Conservation (phyloP, 1,140 invertebrate species). For the Plodia interpunctella region DNA sequence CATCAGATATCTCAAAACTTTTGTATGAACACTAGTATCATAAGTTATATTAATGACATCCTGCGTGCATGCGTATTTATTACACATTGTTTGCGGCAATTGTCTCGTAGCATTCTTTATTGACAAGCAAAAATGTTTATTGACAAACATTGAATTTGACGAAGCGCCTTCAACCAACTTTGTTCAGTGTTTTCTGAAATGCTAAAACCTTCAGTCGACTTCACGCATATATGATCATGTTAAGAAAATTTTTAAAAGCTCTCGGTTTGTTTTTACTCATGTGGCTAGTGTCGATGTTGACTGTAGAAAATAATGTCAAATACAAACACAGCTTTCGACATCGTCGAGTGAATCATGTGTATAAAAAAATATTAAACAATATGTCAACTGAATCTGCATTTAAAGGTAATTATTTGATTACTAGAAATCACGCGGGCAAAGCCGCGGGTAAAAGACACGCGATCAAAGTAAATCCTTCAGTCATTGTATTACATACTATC, state of each 20-base stretch:
- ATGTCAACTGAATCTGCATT: conserved; percentile 4
- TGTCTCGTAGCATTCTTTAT: background rate
- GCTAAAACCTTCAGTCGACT: background rate
- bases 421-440: too few species aligned
- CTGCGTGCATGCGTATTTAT: too few species aligned
- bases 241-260: conserved; percentile 26
- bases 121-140: background rate
- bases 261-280: conserved; percentile 21
- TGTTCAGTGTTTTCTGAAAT: background rate
- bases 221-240: conserved; percentile 16
- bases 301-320: conserved; percentile 27
- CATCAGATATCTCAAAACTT: too few species aligned
- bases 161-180: background rate
- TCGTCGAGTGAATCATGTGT: background rate
- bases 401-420: conserved; percentile 14
- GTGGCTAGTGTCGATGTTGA: conserved; percentile 28
- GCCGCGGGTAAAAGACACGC: background rate
- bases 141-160: background rate
- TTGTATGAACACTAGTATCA: too few species aligned
- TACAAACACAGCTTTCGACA: background rate
- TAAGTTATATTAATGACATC: too few species aligned
- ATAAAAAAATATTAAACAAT: background rate
- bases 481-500: too few species aligned
- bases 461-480: too few species aligned
- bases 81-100: background rate